A percentile compares a stretch with the other conserved stretches of the same genome.
Evolutionary conservation across 2,797 vertebrate species (phyloP).

Genomic region (Aulostomus chinensis): DNA sequence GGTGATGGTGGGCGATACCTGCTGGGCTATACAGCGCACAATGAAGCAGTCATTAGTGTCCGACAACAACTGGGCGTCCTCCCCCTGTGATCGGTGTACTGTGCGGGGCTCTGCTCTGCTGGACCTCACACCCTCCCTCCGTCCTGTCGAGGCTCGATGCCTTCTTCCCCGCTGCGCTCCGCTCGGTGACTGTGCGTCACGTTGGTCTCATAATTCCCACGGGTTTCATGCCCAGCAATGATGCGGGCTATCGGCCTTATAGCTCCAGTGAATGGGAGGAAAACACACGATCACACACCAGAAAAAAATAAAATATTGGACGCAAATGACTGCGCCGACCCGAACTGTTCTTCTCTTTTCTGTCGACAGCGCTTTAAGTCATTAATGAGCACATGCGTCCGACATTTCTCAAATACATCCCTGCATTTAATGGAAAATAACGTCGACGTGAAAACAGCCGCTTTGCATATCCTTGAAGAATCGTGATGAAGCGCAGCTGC

Average conservation of each 20-base stretch:
- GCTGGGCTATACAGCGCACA: constrained; percentile 24
- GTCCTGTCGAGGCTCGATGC: constrained; percentile 67
- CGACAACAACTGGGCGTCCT: constrained; percentile 69
- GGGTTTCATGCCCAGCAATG: constrained; percentile 67
- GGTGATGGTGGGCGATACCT: constrained; percentile 24
- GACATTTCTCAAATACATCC: constrained; percentile 47
- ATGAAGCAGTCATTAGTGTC: constrained; percentile 60
- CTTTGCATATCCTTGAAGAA: constrained; percentile 64
- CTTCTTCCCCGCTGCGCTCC: constrained; percentile 65
- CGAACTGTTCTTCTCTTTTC: background rate
- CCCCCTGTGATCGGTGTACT: constrained; percentile 43
- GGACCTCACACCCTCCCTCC: constrained; percentile 67
- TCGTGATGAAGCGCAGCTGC: constrained; percentile 64
- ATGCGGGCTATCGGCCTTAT: constrained; percentile 54
- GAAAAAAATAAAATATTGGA: no score
- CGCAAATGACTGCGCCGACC: no score
- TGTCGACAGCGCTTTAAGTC: no score
- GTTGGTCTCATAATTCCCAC: constrained; percentile 75
- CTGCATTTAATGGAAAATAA: constrained; percentile 38
- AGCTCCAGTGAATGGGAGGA: constrained; percentile 29
- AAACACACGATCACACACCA: constrained; percentile 15
- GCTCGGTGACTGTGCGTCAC: constrained; percentile 70
- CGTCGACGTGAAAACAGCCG: constrained; percentile 59
- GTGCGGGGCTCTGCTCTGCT: constrained; percentile 48
- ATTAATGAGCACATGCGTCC: constrained; percentile 25